Percentiles rank a stretch among this genome's conserved stretches.
Conservation (phyloP, 2,888 invertebrate species). For the Erebia ligea region DNA sequence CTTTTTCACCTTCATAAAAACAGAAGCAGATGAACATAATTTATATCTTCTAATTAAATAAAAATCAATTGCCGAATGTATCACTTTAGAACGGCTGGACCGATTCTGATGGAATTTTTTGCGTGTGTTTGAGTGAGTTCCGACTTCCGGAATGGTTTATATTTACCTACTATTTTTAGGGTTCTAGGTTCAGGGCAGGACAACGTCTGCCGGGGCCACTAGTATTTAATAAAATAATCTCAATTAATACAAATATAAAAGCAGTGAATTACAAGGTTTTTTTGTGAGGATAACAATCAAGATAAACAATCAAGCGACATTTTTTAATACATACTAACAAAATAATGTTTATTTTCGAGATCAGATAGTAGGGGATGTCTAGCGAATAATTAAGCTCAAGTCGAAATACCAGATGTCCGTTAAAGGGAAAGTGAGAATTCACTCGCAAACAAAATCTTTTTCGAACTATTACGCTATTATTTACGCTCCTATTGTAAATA, state of each 20-base stretch:
- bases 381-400: constrained; percentile 57
- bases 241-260: too few relatives aligned
- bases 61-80: too few relatives aligned
- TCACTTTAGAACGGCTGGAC: too few relatives aligned
- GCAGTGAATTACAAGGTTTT: background rate
- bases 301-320: background rate
- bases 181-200: too few relatives aligned
- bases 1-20: background rate
- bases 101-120: too few relatives aligned
- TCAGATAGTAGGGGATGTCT: constrained; percentile 49
- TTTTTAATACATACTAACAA: background rate
- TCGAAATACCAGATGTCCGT: constrained; percentile 53
- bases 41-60: too few relatives aligned
- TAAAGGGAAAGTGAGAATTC: constrained; percentile 67
- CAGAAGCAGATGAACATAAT: background rate
- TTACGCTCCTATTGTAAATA: constrained; percentile 35
- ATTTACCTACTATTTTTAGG: too few relatives aligned
- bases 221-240: too few relatives aligned
- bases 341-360: constrained; percentile 45
- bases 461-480: constrained; percentile 33
- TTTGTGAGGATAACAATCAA: background rate
- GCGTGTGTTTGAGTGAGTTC: too few relatives aligned
- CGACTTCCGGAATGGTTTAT: too few relatives aligned
- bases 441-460: constrained; percentile 46
- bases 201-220: too few relatives aligned